Conservation (phyloP, 1,140 invertebrate species). For the Chironomus striatipennis region DNA sequence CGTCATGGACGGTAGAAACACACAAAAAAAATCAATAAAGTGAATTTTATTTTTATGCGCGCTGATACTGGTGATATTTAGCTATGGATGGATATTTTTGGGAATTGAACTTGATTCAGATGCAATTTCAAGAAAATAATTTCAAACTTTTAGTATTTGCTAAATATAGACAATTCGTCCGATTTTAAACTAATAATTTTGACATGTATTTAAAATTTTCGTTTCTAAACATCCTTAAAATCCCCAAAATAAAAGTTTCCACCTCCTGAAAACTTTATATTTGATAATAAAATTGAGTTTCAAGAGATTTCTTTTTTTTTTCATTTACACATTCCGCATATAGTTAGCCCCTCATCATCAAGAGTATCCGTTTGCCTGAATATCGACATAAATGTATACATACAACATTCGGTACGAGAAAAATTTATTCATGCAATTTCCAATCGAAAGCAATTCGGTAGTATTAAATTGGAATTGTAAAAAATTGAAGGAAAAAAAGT, state of each 20-base stretch:
- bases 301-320: constrained; percentile 13
- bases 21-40: not conserved
- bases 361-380: not conserved
- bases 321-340: not conserved
- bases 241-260: too few species aligned
- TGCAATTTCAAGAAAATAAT: too few species aligned
- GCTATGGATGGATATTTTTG: too few species aligned
- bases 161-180: too few species aligned
- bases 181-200: too few species aligned
- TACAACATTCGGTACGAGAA: not conserved
- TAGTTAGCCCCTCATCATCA: not conserved
- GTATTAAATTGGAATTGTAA: not conserved
- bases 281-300: constrained; percentile 10
- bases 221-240: too few species aligned
- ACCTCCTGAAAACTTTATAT: not conserved
- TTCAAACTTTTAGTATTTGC: too few species aligned
- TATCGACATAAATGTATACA: not conserved
- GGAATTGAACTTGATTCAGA: too few species aligned
- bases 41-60: constrained; percentile 4
- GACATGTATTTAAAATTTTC: too few species aligned
- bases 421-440: not conserved
- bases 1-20: not conserved
- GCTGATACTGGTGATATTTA: not conserved
- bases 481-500: not conserved
- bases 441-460: not conserved